phyloP scores from a whole-genome alignment of 2,888 invertebrate species.

The Seira ritae region DNA sequence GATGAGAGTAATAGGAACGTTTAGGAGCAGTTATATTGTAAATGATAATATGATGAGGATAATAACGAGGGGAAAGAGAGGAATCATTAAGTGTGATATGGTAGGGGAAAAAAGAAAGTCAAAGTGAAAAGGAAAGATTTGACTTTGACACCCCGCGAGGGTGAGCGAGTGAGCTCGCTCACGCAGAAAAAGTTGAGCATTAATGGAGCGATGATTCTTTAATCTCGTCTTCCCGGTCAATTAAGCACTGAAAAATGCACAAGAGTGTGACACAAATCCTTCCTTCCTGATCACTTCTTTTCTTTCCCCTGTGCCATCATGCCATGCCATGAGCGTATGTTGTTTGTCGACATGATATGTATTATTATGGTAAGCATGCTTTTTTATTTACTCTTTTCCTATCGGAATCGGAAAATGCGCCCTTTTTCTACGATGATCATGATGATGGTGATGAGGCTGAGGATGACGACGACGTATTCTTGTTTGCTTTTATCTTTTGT shows the following conservation, averaged over 20 bases:
- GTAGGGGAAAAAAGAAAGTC: conserved; percentile 32
- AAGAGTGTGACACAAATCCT: conserved; percentile 66
- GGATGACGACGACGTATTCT: neutral
- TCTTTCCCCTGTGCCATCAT: neutral
- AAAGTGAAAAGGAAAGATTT: neutral
- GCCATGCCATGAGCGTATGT: neutral
- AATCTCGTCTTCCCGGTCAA: conserved; percentile 74
- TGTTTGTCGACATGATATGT: neutral
- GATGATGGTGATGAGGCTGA: neutral
- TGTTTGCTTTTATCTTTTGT: conserved; percentile 14
- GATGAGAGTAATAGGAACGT: conserved; percentile 42
- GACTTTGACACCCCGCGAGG: neutral
- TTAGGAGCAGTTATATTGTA: conserved; percentile 5
- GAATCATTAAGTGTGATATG: conserved; percentile 38
- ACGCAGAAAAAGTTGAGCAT: conserved; percentile 60
- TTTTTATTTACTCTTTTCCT: neutral
- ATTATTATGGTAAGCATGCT: neutral
- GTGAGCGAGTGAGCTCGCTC: neutral
- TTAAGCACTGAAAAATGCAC: conserved; percentile 72
- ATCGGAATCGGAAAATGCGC: neutral
- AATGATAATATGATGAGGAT: conserved; percentile 21
- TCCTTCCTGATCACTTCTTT: conserved; percentile 41
- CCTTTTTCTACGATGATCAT: neutral
- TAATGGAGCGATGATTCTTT: conserved; percentile 74
- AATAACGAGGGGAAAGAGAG: conserved; percentile 35